These are phyloP conservation scores for Amphimallon solstitiale DNA, from an alignment of 2,888 invertebrate species.

Conservation along the genomic window DNA sequence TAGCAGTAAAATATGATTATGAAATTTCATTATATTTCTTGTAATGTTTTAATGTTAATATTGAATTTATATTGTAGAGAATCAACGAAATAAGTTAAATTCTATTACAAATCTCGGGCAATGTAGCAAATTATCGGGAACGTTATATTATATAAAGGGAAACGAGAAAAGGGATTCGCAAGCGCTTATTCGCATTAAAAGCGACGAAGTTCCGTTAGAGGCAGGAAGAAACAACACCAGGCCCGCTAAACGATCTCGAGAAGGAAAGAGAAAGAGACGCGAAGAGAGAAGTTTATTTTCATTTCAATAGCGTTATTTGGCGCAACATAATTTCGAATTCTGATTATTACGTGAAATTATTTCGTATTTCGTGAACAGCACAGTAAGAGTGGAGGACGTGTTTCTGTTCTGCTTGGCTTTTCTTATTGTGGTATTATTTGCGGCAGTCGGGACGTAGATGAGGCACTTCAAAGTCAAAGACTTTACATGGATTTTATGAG, in stretches of 20 bases:
- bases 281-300: conserved; percentile 8
- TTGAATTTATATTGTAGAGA: not conserved
- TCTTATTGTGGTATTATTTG: conserved; percentile 3
- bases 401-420: not conserved
- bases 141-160: conserved; percentile 1
- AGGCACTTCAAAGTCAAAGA: not conserved
- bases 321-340: conserved; percentile 15
- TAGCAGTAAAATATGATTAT: too few species aligned
- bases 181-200: conserved; percentile 1
- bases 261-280: not conserved
- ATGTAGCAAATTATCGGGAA: conserved; percentile 11
- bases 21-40: too few species aligned
- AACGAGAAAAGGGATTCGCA: not conserved
- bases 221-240: not conserved
- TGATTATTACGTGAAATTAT: conserved; percentile 17
- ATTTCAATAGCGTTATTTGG: not conserved
- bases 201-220: not conserved
- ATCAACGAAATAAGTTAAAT: conserved; percentile 5
- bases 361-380: not conserved
- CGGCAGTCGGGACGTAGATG: not conserved
- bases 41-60: not conserved
- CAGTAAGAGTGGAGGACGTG: not conserved
- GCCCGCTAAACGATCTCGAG: not conserved
- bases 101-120: conserved; percentile 5
- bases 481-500: not conserved